Evolutionary conservation across 2,888 invertebrate genomes (phyloP).

Genomic region (Tachina fera): DNA sequence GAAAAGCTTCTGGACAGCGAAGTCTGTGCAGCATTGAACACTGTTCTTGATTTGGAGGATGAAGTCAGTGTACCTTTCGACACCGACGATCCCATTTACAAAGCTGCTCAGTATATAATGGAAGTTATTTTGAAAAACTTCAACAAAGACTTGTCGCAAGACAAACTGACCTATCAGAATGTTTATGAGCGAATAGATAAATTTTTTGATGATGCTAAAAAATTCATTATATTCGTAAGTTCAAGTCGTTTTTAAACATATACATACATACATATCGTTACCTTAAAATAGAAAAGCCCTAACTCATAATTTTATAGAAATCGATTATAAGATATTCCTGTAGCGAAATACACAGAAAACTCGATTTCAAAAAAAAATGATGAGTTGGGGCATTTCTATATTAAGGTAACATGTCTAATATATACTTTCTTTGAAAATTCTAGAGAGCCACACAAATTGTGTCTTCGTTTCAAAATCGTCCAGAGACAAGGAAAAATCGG

Average conservation of each 20-base stretch:
- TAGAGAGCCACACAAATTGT: slow-evolving; percentile 80
- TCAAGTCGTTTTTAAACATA: neutral
- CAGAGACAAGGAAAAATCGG: neutral
- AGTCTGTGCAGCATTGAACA: slow-evolving; percentile 78
- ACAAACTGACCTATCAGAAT: slow-evolving; percentile 72
- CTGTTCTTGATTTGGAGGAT: slow-evolving; percentile 77
- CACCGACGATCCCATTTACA: slow-evolving; percentile 78
- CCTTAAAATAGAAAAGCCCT: too few species aligned
- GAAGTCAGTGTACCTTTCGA: slow-evolving; percentile 73
- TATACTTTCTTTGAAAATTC: slow-evolving; percentile 1
- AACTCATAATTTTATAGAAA: too few species aligned
- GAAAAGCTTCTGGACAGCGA: slow-evolving; percentile 77
- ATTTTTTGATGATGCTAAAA: slow-evolving; percentile 78
- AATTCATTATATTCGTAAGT: slow-evolving; percentile 78
- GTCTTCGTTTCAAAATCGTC: slow-evolving; percentile 72
- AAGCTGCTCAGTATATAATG: slow-evolving; percentile 80
- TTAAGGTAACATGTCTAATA: slow-evolving; percentile 2
- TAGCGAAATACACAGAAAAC: too few species aligned
- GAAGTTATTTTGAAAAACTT: slow-evolving; percentile 78
- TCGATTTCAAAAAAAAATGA: too few species aligned
- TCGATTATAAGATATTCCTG: too few species aligned
- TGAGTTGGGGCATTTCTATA: too few species aligned
- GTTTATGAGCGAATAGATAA: slow-evolving; percentile 75
- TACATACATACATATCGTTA: too few species aligned
- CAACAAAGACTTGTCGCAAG: slow-evolving; percentile 77